Base-by-base conservation (phyloP, 2,797 vertebrate species). In the Rousettus madagascariensis region DNA sequence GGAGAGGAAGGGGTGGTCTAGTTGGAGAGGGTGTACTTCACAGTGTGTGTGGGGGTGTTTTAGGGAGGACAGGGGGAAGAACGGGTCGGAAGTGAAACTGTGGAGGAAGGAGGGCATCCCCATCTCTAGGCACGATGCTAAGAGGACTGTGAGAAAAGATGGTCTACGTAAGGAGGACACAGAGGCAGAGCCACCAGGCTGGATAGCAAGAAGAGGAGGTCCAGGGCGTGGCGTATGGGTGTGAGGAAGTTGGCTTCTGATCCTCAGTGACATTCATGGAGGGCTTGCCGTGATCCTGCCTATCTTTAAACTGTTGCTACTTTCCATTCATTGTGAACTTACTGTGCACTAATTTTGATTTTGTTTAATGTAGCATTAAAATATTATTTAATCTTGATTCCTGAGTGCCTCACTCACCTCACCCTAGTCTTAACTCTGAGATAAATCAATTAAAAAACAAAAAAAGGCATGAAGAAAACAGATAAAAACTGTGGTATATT, bases 301-400 rank as follows among this genome's bases (percentile, higher is more conserved):
- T 79, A 36, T 43, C 49, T 33, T 43, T 51, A 69, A 87, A 57
- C 84, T 71, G 69, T 5, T 57, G 17, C 11, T 24, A 43, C 51
- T 66, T 57, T 61, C 75, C 79, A 20, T 59, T 71, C 33, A 4
- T 16, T 36, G 11, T 36, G 36, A 16, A 68, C 5, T 63, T 53
- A 5, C 49, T 80, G 33, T 30, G 8, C 20, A 82, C 26, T 38
- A 28, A 63, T 69, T 51, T 33, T 53, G 19, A 46, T 53, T 57
- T 85, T 88, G 78, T 59, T 49, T 59, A 63, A 49, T 28, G 51
- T 1, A 15, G 38, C 5, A 24, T 26, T 69, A 59, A 49, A 43
- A 66, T 55, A 46, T 24, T 46, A 66, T 33, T 78, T 88, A 46
- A 66, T 83, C 33, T 88, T 49, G 17, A 55, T 65, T 95, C 6